Percentiles rank a stretch among this genome's conserved stretches.
phyloP scores from a whole-genome alignment of 2,888 invertebrate genomes.

The Melinaea marsaeus region DNA sequence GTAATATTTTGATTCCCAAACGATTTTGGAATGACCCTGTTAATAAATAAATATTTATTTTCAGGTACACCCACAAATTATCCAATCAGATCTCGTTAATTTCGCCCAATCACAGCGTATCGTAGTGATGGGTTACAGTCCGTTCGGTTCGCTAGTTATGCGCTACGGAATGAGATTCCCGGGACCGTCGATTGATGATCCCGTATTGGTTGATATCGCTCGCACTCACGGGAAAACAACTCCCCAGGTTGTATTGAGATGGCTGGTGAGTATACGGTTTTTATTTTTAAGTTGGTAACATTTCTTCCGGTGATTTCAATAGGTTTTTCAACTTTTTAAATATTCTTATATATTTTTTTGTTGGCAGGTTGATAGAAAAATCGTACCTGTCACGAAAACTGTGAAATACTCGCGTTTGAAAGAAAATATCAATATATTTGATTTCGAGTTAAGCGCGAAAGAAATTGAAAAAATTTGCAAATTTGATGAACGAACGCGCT shows the following conservation, averaged over 20 bases:
- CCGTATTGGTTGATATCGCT: conserved; percentile 74
- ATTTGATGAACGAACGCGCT: conserved; percentile 45
- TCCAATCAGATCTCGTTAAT: conserved; percentile 79
- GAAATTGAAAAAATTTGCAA: conserved; percentile 51
- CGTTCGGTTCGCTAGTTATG: conserved; percentile 79
- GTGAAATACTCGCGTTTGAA: conserved; percentile 44
- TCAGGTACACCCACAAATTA: conserved; percentile 79
- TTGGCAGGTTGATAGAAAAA: conserved; percentile 60
- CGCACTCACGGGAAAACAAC: conserved; percentile 80
- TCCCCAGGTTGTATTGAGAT: conserved; percentile 81
- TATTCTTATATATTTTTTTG: not conserved
- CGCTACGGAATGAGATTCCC: conserved; percentile 58
- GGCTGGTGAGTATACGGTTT: conserved; percentile 69
- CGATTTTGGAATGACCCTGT: too few species aligned
- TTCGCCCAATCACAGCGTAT: conserved; percentile 79
- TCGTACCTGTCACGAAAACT: conserved; percentile 62
- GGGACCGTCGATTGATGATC: conserved; percentile 73
- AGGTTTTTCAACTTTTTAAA: too few species aligned
- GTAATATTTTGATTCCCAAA: conserved; percentile 24
- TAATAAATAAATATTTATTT: conserved; percentile 13
- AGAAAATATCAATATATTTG: conserved; percentile 63
- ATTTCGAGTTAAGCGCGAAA: conserved; percentile 50
- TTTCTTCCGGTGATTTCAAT: not conserved
- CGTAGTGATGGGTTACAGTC: conserved; percentile 81
- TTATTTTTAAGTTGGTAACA: not conserved